A percentile compares a stretch with the other conserved stretches of the same genome.
phyloP scores from a whole-genome alignment of 2,888 invertebrate species.

The Oscheius onirici region DNA sequence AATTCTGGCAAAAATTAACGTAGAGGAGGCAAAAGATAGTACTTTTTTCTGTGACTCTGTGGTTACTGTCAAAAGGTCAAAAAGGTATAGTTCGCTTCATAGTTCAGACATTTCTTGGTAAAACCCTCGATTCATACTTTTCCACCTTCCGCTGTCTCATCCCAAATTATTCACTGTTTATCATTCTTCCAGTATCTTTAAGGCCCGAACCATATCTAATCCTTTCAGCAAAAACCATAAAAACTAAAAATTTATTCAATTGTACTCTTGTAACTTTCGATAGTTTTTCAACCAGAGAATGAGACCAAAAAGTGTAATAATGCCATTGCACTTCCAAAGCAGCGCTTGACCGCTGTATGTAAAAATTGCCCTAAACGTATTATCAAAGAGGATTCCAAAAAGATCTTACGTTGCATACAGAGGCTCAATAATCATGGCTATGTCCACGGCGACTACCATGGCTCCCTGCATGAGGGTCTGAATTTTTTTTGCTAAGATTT shows the following conservation, averaged over 20 bases:
- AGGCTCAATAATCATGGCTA: conserved; percentile 44
- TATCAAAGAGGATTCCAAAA: background rate
- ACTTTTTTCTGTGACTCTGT: no score
- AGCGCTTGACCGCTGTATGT: conserved; percentile 35
- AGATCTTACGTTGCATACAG: conserved; percentile 45
- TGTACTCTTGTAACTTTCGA: conserved; percentile 31
- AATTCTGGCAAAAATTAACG: no score
- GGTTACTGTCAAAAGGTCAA: no score
- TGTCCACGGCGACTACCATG: conserved; percentile 42
- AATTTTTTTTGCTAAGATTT: background rate
- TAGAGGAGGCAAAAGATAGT: no score
- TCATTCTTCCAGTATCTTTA: no score
- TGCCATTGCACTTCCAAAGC: conserved; percentile 41
- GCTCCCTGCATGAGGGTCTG: conserved; percentile 44
- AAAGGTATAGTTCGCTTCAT: no score
- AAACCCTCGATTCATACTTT: no score
- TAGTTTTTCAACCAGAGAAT: conserved; percentile 37
- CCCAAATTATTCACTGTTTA: no score
- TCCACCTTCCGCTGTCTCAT: no score
- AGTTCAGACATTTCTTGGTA: no score
- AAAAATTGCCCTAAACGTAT: conserved; percentile 41
- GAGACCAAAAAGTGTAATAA: conserved; percentile 36
- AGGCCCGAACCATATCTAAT: no score
- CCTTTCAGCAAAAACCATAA: no score
- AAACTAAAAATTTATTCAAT: conserved; percentile 12